Base-by-base conservation (phyloP, 1,140 invertebrate species). In the Ostrea edulis region DNA sequence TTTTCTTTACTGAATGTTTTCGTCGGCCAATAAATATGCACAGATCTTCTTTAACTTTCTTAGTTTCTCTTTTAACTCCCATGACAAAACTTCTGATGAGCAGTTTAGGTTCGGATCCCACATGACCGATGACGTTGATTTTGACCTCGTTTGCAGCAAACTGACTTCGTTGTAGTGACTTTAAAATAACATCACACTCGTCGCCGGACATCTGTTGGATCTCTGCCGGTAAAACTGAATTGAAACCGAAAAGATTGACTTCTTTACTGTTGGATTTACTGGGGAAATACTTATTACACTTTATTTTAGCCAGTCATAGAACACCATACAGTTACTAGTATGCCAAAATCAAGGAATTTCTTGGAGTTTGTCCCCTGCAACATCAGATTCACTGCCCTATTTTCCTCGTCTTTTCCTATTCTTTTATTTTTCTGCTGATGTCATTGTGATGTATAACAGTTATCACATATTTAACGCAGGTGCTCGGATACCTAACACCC, bases 1-100 rank as follows among this genome's bases (percentile, higher is more conserved):
- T 77, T 29, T 77, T 77, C 29, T 77, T 77, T 12, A 77, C 25
- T 35, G 29, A 29, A 29, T 77, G 68, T 25, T 77, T 77, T 77
- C 68, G 25, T 77, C 68, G 25, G 29, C 68, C 68, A 11, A 77
- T 77, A 0, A 35, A 77, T 77, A 77, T 77, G 14, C 25, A 35
- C 3, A 77, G 0, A 29, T 77, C 29, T 77, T 77, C 68, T 25
- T 77, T 77, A 3, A 35, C 29, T 29, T 77, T 77, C 25, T 77
- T 77, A 25, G 35, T 77, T 77, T 77, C 68, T 29, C 68, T 25
- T 29, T 25, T 35, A 9, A 14, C 8, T 12, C 68, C 68, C 68
- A 77, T 77, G 9, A 35, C 68, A 12, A 77, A 35, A 12, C 68
- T 77, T 17, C 68, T 77, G 35, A 77, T 77, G 7, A 77, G 29